Evolutionary conservation across 1,140 invertebrate genomes (phyloP).

Genomic region (Neoseiulus cucumeris): DNA sequence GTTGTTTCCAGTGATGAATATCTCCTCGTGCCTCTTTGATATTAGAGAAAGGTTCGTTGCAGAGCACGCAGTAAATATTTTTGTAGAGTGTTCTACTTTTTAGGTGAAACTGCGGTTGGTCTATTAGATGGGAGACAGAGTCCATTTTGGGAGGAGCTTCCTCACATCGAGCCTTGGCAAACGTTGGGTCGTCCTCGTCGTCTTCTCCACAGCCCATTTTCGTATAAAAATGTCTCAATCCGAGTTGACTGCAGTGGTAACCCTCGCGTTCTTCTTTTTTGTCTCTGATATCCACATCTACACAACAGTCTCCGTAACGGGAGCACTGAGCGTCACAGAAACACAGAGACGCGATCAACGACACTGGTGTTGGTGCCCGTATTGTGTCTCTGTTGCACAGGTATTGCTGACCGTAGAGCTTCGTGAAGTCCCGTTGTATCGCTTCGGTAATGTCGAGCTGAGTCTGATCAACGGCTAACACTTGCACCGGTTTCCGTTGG

Average conservation of each 20-base stretch:
- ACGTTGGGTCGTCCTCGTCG: neutral
- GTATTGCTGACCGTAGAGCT: neutral
- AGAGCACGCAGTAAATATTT: neutral
- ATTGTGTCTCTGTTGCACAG: neutral
- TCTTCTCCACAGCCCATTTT: constrained; percentile 7
- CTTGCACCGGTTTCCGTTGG: too few relatives aligned
- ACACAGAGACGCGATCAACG: neutral
- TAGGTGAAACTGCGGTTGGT: neutral
- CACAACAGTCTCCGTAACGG: neutral
- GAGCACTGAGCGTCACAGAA: constrained; percentile 7
- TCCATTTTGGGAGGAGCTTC: neutral
- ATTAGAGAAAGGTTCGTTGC: neutral
- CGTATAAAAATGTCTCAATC: neutral
- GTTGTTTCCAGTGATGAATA: constrained; percentile 5
- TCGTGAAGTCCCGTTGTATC: neutral
- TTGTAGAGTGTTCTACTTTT: constrained; percentile 5
- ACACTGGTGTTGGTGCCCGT: neutral
- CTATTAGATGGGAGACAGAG: neutral
- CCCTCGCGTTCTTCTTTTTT: neutral
- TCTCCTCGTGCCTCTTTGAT: neutral
- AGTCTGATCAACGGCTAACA: neutral
- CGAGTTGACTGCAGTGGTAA: constrained; percentile 1
- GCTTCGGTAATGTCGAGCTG: neutral
- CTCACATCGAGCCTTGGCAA: neutral
- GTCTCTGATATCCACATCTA: neutral